phyloP scores from a whole-genome alignment of 2,797 vertebrate genomes.

The Hydrolagus colliei region DNA sequence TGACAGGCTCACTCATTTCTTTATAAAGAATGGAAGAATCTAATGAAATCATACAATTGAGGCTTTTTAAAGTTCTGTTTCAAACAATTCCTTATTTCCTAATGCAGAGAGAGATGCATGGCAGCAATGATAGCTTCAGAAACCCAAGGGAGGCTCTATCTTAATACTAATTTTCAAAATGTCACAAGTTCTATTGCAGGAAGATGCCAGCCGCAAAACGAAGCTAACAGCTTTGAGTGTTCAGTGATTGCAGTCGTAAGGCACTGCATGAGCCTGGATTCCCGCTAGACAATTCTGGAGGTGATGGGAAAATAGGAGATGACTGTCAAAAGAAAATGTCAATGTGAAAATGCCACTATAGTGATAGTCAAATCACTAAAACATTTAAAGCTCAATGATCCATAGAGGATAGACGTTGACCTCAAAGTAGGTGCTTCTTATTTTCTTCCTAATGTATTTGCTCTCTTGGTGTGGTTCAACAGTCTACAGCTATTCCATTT shows the following conservation, averaged over 20 bases:
- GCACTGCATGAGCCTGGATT: not conserved
- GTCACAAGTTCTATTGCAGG: not conserved
- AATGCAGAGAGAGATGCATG: not conserved
- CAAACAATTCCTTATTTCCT: not conserved
- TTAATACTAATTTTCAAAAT: slow-evolving; percentile 1
- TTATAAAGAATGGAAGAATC: not conserved
- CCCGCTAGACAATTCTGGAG: not conserved
- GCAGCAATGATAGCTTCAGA: not conserved
- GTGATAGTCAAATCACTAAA: not conserved
- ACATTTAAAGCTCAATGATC: not conserved
- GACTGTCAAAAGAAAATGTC: not conserved
- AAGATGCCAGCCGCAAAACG: not conserved
- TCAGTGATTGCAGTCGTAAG: not conserved
- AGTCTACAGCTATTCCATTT: no score
- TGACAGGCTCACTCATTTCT: not conserved
- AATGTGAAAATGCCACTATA: no score
- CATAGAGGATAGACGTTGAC: not conserved
- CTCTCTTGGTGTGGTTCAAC: no score
- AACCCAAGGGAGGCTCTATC: not conserved
- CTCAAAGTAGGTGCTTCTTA: not conserved
- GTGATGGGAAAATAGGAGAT: not conserved
- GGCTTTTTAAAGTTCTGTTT: not conserved
- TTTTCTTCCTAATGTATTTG: no score
- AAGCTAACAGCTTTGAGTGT: not conserved
- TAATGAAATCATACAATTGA: not conserved